A percentile compares a stretch with the other conserved stretches of the same genome.
These are phyloP conservation scores for Tauraco erythrolophus DNA, from an alignment of 2,113 vertebrate species.

Conservation along the genomic window DNA sequence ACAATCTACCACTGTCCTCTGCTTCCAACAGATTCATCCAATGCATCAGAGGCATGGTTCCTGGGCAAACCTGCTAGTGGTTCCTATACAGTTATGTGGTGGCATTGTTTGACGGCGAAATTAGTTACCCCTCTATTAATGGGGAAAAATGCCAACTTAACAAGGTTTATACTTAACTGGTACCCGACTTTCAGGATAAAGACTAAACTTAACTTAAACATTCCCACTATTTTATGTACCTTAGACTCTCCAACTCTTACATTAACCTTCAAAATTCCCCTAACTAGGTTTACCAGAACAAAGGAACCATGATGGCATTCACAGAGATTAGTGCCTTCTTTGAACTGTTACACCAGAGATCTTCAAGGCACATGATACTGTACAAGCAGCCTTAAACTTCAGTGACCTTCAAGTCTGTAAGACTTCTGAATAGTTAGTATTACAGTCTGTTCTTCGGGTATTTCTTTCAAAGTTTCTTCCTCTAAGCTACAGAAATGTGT, in stretches of 20 bases:
- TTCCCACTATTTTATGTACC: background rate
- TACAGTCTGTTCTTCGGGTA: background rate
- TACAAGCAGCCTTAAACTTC: background rate
- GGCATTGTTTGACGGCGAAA: background rate
- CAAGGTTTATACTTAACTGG: background rate
- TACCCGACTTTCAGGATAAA: background rate
- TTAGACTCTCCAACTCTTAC: background rate
- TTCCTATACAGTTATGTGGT: background rate
- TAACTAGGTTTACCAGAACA: background rate
- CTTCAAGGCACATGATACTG: background rate
- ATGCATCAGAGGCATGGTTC: background rate
- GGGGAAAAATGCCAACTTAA: background rate
- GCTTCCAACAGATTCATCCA: background rate
- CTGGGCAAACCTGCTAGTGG: background rate
- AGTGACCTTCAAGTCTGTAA: background rate
- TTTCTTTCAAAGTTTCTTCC: background rate
- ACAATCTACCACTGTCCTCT: background rate
- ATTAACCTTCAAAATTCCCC: background rate
- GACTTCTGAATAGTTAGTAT: background rate
- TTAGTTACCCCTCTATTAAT: background rate
- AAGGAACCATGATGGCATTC: background rate
- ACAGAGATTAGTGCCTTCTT: background rate
- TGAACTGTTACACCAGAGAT: background rate
- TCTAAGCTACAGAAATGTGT: background rate
- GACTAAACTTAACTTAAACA: background rate